Conservation (phyloP, 1,140 invertebrate species). For the Fopius arisanus region DNA sequence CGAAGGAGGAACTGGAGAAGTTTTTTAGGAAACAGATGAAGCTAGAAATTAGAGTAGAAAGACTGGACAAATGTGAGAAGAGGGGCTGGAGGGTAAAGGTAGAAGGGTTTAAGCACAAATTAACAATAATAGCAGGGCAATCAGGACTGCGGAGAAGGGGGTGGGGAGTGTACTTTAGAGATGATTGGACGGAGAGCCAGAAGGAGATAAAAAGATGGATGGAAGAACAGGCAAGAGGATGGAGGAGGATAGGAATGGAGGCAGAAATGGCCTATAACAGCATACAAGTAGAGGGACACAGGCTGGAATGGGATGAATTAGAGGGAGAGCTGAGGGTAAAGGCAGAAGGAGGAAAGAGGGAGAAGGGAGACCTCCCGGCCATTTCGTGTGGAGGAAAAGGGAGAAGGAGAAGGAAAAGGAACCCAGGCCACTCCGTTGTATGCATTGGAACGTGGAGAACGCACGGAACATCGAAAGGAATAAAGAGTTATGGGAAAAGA, state of each 20-base stretch:
- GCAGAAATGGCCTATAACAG: neutral
- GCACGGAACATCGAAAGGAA: neutral
- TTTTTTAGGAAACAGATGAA: no score
- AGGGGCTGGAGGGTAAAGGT: neutral
- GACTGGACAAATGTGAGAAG: neutral
- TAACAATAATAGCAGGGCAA: neutral
- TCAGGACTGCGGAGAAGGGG: neutral
- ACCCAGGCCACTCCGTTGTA: no score
- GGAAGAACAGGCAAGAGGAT: neutral
- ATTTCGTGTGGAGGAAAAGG: no score
- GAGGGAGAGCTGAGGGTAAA: neutral
- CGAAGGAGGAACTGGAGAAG: neutral
- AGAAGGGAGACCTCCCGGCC: no score
- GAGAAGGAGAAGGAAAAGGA: no score
- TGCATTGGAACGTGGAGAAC: neutral
- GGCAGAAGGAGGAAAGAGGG: conserved; percentile 20
- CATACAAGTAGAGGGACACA: neutral
- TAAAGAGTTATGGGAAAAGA: conserved; percentile 3
- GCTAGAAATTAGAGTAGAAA: no score
- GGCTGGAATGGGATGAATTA: neutral
- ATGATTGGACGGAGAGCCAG: neutral
- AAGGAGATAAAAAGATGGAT: neutral
- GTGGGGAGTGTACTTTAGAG: neutral
- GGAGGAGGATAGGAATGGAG: neutral
- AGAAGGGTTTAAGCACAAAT: neutral